A percentile compares a stretch with the other conserved stretches of the same genome.
Conservation (phyloP, 1,140 invertebrate genomes). For the Lepidotrigona ventralis region DNA sequence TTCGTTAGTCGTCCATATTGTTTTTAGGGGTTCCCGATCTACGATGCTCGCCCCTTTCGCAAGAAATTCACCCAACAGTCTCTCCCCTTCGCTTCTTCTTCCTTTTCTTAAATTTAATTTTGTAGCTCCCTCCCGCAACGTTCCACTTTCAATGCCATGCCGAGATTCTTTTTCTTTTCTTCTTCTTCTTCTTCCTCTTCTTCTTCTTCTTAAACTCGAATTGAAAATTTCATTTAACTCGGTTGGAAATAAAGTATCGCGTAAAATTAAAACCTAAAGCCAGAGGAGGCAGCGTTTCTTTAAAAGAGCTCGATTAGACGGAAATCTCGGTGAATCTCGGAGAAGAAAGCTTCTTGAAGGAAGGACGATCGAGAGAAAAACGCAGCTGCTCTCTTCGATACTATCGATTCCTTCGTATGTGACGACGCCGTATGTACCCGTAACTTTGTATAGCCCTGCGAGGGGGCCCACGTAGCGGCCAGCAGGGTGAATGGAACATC, state of each 20-base stretch:
- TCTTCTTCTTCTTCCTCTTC: too few species aligned
- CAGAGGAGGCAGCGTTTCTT: too few species aligned
- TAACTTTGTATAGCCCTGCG: constrained; percentile 73
- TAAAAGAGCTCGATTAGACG: not conserved
- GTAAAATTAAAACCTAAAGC: too few species aligned
- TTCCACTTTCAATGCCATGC: too few species aligned
- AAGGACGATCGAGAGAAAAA: constrained; percentile 52
- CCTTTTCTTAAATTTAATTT: too few species aligned
- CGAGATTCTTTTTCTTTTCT: too few species aligned
- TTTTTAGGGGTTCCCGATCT: constrained; percentile 23
- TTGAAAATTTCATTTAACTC: too few species aligned
- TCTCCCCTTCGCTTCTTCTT: too few species aligned
- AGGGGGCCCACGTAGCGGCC: constrained; percentile 66
- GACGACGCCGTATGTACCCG: constrained; percentile 44
- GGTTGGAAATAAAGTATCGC: too few species aligned
- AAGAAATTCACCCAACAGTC: not conserved
- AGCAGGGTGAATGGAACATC: constrained; percentile 77
- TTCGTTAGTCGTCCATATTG: constrained; percentile 65
- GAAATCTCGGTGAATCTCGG: not conserved
- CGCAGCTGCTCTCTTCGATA: constrained; percentile 61
- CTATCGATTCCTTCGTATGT: constrained; percentile 58
- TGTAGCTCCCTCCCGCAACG: too few species aligned
- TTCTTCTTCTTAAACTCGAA: too few species aligned
- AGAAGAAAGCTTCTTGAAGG: constrained; percentile 28
- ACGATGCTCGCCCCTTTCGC: not conserved